Evolutionary conservation across 2,888 invertebrate genomes (phyloP), one percentile per base, ranked within the genome.

Genomic region (Autographa gamma): DNA sequence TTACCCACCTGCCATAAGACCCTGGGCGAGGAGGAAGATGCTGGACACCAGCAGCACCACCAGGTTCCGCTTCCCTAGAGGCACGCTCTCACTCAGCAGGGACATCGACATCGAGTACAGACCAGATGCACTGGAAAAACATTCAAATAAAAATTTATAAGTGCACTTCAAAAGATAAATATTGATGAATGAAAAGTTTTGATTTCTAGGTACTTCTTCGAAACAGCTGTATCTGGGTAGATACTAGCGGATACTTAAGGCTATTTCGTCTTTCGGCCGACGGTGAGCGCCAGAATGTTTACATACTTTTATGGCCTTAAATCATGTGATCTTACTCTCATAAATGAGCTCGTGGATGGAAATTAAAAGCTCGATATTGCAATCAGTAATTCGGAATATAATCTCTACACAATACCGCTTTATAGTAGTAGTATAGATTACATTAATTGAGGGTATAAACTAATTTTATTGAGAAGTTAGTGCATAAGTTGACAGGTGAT

Each of bases 51-150:
- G 73, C 3, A 93, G 70, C 31, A 93, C 85, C 13, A 89, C 88
- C 32, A 88, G 16, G 75, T 92, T 93, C 9, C 92, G 76, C 60
- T 89, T 88, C 4, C 74, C 80, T 82, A 89, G 80, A 0, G 92
- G 92, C 6, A 92, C 90, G 66, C 90, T 87, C 69, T 93, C 92
- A 71, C 92, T 91, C 62, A 92, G 78, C 48, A 93, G 71, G 0
- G 92, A 87, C 87, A 92, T 90, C 0, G 89, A 80, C 82, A 92
- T 84, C 0, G 89, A 88, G 78, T 86, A 90, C n/a, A 90, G 77
- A 0, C 91, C 92, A 2, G 92, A 88, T 7, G 86, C 87, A 19
- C 92, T 93, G 86, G 1, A 86, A 83, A 32, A n/a, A 41, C 56
- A 5, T 25, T 19, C 11, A 4, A 31, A n/a, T n/a, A 43, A 16